These are phyloP conservation scores for Calliphora vicina DNA, from an alignment of 1,140 invertebrate species.

Conservation along the genomic window DNA sequence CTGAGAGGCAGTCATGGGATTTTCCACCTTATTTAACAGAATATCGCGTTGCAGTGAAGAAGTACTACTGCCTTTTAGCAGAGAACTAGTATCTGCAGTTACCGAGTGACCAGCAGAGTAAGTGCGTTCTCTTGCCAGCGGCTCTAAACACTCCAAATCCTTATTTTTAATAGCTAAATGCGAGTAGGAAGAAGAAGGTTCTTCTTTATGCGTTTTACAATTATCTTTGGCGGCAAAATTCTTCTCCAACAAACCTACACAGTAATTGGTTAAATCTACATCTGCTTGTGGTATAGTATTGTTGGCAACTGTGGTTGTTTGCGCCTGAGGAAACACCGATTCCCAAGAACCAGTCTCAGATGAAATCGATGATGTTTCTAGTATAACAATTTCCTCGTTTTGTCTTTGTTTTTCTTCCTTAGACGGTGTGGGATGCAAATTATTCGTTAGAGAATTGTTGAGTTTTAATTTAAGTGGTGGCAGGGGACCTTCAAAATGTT, in stretches of 20 bases:
- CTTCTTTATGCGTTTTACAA: constrained; percentile 7
- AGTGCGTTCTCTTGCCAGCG: constrained; percentile 34
- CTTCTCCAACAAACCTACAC: constrained; percentile 37
- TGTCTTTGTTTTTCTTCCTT: constrained; percentile 76
- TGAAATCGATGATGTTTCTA: constrained; percentile 69
- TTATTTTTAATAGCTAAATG: constrained; percentile 4
- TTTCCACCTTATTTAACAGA: constrained; percentile 49
- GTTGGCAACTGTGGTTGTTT: background rate
- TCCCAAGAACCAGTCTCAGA: constrained; percentile 71
- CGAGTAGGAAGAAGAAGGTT: background rate
- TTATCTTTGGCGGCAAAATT: background rate
- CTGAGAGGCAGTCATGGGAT: constrained; percentile 48
- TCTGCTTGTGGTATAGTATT: constrained; percentile 28
- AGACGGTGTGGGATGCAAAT: constrained; percentile 56
- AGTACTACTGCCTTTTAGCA: constrained; percentile 48
- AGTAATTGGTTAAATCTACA: constrained; percentile 38
- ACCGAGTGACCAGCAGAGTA: constrained; percentile 32
- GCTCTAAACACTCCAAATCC: constrained; percentile 20
- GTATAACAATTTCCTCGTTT: constrained; percentile 72
- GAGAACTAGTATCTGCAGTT: constrained; percentile 38
- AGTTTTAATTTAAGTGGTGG: constrained; percentile 39
- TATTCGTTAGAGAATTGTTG: background rate
- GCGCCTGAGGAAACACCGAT: constrained; percentile 65
- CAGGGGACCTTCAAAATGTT: constrained; percentile 44
- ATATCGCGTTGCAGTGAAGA: constrained; percentile 52